Conservation (phyloP, 2,797 vertebrate genomes). For the Chanos chanos region DNA sequence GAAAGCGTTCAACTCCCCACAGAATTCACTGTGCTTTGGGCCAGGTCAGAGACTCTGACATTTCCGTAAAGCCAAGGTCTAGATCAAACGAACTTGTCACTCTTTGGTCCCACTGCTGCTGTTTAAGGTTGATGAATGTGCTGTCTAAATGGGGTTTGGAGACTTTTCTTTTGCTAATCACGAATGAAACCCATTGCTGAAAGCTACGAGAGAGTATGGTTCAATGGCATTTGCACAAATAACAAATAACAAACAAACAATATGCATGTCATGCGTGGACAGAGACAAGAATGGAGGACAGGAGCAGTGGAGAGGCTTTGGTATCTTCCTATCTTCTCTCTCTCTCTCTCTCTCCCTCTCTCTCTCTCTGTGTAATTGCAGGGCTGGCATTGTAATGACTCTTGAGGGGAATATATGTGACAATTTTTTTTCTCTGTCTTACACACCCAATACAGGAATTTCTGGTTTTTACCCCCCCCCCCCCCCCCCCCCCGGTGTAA, state of each 20-base stretch:
- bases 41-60: conserved; percentile 36
- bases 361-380: conserved; percentile 47
- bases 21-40: conserved; percentile 7
- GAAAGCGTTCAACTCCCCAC: conserved; percentile 23
- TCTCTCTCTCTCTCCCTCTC: conserved; percentile 35
- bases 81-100: conserved; percentile 49
- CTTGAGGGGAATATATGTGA: conserved; percentile 49
- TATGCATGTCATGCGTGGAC: neutral
- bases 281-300: conserved; percentile 10
- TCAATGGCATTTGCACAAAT: neutral
- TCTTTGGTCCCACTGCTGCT: conserved; percentile 19
- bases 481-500: conserved; percentile 59
- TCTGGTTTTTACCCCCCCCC: conserved; percentile 60
- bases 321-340: too few species aligned
- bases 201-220: neutral
- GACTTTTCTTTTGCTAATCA: conserved; percentile 38
- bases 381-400: conserved; percentile 43
- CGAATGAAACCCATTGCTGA: conserved; percentile 21
- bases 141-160: conserved; percentile 15
- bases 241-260: neutral
- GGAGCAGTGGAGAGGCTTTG: conserved; percentile 23
- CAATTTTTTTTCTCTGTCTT: conserved; percentile 43
- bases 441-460: conserved; percentile 74
- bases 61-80: conserved; percentile 40
- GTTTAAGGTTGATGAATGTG: conserved; percentile 30